Conservation (phyloP, 2,797 vertebrate species). For the Crenichthys baileyi region DNA sequence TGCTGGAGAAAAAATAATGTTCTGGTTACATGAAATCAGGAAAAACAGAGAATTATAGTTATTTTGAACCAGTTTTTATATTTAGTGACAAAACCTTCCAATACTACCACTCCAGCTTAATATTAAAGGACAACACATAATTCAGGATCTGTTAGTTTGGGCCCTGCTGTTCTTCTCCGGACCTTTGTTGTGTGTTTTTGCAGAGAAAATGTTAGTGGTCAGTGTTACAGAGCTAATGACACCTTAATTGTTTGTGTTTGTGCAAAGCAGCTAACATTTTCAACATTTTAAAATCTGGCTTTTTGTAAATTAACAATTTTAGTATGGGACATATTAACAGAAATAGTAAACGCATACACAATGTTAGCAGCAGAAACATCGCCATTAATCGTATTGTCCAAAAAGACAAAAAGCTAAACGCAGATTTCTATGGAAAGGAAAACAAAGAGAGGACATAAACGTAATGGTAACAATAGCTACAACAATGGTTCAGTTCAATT, state of each 20-base stretch:
- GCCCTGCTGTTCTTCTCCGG: not conserved
- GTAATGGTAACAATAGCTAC: not conserved
- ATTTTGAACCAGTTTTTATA: not conserved
- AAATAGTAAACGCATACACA: not conserved
- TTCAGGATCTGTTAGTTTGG: not conserved
- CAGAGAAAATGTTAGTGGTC: not conserved
- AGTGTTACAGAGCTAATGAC: not conserved
- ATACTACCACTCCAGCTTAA: not conserved
- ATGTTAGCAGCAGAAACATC: not conserved
- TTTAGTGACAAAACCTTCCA: not conserved
- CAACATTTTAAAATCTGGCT: no score
- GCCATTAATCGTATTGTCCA: no score
- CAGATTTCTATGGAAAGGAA: not conserved
- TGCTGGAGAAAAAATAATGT: constrained; percentile 7
- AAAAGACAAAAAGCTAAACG: no score
- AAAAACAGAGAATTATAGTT: not conserved
- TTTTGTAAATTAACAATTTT: no score
- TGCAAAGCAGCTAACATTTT: no score
- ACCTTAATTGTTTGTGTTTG: not conserved
- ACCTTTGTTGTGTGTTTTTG: not conserved
- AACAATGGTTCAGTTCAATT: not conserved
- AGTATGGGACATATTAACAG: not conserved
- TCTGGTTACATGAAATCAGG: not conserved
- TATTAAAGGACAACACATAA: not conserved
- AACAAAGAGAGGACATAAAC: not conserved